Conservation (phyloP, 1,140 invertebrate species). For the Drosophila dunni region DNA sequence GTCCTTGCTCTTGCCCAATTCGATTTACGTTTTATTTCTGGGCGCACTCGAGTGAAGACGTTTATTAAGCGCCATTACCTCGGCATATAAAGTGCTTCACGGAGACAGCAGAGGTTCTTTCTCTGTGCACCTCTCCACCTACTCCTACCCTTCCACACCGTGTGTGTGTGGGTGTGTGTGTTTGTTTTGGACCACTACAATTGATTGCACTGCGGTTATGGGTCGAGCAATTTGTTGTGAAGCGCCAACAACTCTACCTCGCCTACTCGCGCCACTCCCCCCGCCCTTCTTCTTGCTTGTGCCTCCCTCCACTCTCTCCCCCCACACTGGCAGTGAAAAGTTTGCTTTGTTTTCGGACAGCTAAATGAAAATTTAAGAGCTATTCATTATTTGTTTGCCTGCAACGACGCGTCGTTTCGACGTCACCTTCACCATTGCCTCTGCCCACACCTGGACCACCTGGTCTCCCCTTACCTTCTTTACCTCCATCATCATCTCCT, state of each 20-base stretch:
- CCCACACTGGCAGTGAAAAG: slow-evolving; percentile 37
- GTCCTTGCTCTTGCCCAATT: slow-evolving; percentile 4
- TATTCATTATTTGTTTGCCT: slow-evolving; percentile 69
- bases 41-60: slow-evolving; percentile 74
- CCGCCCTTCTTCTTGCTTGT: slow-evolving; percentile 3
- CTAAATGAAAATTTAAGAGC: slow-evolving; percentile 75
- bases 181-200: slow-evolving; percentile 69
- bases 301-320: background rate
- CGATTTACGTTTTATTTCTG: slow-evolving; percentile 16
- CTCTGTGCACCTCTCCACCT: background rate
- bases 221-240: slow-evolving; percentile 70
- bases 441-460: background rate
- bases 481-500: no score
- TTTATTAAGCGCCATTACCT: slow-evolving; percentile 79
- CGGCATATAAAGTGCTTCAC: slow-evolving; percentile 76
- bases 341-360: slow-evolving; percentile 54
- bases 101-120: slow-evolving; percentile 41
- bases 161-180: slow-evolving; percentile 18
- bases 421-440: background rate
- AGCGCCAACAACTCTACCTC: slow-evolving; percentile 2
- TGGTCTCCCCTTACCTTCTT: no score
- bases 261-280: background rate
- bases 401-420: background rate
- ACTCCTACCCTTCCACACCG: background rate
- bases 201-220: slow-evolving; percentile 77